Evolutionary conservation across 1,140 invertebrate species (phyloP).

Genomic region (Zaprionus inermis): DNA sequence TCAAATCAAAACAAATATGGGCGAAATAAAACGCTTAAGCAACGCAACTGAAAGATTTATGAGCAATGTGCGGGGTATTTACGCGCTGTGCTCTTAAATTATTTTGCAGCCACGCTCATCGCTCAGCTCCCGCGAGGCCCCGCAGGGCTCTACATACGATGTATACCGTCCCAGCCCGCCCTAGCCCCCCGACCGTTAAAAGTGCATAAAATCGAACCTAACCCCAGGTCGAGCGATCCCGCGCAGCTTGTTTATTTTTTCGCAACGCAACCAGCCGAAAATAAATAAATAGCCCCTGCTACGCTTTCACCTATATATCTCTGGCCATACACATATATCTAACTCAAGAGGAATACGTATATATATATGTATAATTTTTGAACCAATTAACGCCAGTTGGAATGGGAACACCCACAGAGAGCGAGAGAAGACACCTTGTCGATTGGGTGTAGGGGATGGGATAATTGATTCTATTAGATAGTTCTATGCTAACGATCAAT

Average conservation of each 20-base stretch:
- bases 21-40: constrained; percentile 64
- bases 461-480: background rate
- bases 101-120: constrained; percentile 57
- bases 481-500: background rate
- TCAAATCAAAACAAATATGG: constrained; percentile 70
- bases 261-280: constrained; percentile 40
- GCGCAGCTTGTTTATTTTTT: constrained; percentile 64
- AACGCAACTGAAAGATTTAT: constrained; percentile 80
- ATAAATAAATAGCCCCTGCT: constrained; percentile 60
- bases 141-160: background rate
- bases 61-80: constrained; percentile 69
- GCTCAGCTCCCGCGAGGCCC: constrained; percentile 10
- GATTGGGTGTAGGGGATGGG: background rate
- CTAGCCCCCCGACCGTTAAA: constrained; percentile 52
- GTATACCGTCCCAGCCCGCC: background rate
- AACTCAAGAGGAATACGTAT: background rate
- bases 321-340: background rate
- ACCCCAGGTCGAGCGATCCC: constrained; percentile 18
- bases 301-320: constrained; percentile 6
- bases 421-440: background rate
- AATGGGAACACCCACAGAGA: constrained; percentile 52
- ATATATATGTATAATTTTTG: constrained; percentile 38
- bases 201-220: constrained; percentile 65
- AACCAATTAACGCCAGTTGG: constrained; percentile 58
- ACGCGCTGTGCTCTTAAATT: constrained; percentile 67